Base-by-base conservation (phyloP, 2,113 vertebrate genomes). In the Neopipo cinnamomea region DNA sequence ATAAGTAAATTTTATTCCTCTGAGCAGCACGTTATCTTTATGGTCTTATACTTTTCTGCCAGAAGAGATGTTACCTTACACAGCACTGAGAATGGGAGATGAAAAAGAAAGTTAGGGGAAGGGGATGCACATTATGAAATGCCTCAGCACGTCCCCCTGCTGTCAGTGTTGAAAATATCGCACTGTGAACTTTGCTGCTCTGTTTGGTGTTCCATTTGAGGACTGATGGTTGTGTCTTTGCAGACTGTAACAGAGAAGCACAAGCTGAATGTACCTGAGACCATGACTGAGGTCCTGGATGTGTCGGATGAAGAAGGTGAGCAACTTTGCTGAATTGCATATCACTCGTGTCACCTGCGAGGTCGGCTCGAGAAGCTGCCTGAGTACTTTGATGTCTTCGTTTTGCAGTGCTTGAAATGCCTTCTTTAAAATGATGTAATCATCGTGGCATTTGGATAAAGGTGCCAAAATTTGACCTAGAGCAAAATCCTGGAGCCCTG, bases 191-290 rank as follows among this genome's bases (percentile, higher is more conserved):
- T 71, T 39, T 67, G 59, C 41, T 71, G 2, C 52, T 77, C 63
- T 44, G 31, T 35, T 41, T 85, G 84, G 41, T 82, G 75, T 71
- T 95, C 86, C 58, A 91, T 50, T 39, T 73, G 52, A 72, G 50
- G 12, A 12, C 35, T 66, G 73, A 65, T 93, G 62, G 30, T 96
- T 93, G 61, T 98, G 37, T 96, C 76, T 95, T 87, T 94, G 21
- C 98, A 99, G 99, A 99, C 99, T 39, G 98, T 99, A 94, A 99
- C 99, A 5, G 99, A 99, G 97, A 99, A 99, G 94, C 99, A 99
- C 97, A 99, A 99, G 97, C 98, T 99, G 58, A 99, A 99, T 92
- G 99, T 99, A 27, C 99, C 99, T 1, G 99, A 99, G 97, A 99
- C 99, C 44, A 99, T 99, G 99, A 99, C 99, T 2, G 99, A 99